These are phyloP conservation scores for Volucella inanis DNA, from an alignment of 2,888 invertebrate species.

Conservation along the genomic window DNA sequence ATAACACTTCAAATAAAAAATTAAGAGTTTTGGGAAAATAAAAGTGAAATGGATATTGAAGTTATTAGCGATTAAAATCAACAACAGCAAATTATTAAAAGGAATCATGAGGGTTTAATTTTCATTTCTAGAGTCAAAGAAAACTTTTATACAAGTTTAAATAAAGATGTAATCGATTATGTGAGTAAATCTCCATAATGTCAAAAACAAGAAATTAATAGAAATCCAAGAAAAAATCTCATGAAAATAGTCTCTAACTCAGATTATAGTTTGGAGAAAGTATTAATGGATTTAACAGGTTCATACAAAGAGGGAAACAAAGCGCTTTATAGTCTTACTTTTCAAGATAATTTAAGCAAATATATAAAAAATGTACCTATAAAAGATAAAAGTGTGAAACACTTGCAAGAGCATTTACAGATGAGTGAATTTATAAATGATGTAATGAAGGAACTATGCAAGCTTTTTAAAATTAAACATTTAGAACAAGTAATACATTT, in stretches of 20 bases:
- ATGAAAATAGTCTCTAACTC: no score
- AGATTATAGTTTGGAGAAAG: no score
- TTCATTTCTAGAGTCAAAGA: slow-evolving; percentile 19
- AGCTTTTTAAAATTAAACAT: slow-evolving; percentile 15
- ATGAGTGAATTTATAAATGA: slow-evolving; percentile 22
- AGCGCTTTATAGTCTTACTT: no score
- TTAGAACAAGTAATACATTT: slow-evolving; percentile 14
- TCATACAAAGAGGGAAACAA: no score
- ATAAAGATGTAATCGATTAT: slow-evolving; percentile 17
- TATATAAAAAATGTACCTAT: slow-evolving; percentile 4
- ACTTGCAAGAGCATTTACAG: slow-evolving; percentile 9
- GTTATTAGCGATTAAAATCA: not conserved
- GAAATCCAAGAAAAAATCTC: no score
- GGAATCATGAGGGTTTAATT: slow-evolving; percentile 7
- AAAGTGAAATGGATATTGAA: not conserved
- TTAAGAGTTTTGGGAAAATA: not conserved
- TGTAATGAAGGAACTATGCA: slow-evolving; percentile 17
- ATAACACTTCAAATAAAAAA: not conserved
- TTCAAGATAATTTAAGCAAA: no score
- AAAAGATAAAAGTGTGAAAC: slow-evolving; percentile 27
- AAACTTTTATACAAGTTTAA: slow-evolving; percentile 13
- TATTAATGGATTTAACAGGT: no score
- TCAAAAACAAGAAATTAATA: no score
- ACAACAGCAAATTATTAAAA: slow-evolving; percentile 26
- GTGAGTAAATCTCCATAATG: slow-evolving; percentile 22